phyloP scores from a whole-genome alignment of 2,797 vertebrate genomes.

The Arnoldichthys spilopterus region DNA sequence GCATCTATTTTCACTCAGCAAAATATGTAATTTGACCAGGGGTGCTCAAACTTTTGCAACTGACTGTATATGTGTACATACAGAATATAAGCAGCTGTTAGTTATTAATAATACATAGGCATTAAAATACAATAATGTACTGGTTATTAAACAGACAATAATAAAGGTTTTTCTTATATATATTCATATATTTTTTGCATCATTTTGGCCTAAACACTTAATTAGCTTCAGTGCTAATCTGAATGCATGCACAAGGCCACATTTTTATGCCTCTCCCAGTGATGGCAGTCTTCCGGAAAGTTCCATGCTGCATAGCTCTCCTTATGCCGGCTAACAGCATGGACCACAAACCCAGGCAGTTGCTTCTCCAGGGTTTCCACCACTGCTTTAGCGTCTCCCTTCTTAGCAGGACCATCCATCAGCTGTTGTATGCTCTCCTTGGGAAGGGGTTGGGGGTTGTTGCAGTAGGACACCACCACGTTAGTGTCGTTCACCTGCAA shows the following conservation, averaged over 20 bases:
- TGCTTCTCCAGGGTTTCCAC: slow-evolving; percentile 74
- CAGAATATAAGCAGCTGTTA: neutral
- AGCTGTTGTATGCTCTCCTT: slow-evolving; percentile 65
- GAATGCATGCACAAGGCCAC: slow-evolving; percentile 78
- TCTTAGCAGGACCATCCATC: slow-evolving; percentile 74
- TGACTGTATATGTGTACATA: too few species aligned
- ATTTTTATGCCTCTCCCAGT: slow-evolving; percentile 81
- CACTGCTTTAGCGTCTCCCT: slow-evolving; percentile 68
- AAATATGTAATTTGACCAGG: too few species aligned
- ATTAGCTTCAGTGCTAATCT: slow-evolving; percentile 45
- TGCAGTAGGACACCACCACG: slow-evolving; percentile 79
- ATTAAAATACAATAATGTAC: neutral
- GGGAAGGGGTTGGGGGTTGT: slow-evolving; percentile 68
- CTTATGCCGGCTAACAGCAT: slow-evolving; percentile 78
- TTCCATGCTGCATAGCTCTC: slow-evolving; percentile 74
- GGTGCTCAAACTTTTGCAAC: too few species aligned
- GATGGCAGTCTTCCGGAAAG: slow-evolving; percentile 80
- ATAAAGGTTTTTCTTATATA: too few species aligned
- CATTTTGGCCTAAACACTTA: neutral
- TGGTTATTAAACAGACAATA: neutral
- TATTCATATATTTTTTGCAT: neutral
- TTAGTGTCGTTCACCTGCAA: slow-evolving; percentile 72
- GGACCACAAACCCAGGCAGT: slow-evolving; percentile 75
- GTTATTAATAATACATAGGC: neutral
- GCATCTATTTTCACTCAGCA: too few species aligned